phyloP scores from a whole-genome alignment of 2,888 invertebrate species.

The Eupithecia tripunctaria region DNA sequence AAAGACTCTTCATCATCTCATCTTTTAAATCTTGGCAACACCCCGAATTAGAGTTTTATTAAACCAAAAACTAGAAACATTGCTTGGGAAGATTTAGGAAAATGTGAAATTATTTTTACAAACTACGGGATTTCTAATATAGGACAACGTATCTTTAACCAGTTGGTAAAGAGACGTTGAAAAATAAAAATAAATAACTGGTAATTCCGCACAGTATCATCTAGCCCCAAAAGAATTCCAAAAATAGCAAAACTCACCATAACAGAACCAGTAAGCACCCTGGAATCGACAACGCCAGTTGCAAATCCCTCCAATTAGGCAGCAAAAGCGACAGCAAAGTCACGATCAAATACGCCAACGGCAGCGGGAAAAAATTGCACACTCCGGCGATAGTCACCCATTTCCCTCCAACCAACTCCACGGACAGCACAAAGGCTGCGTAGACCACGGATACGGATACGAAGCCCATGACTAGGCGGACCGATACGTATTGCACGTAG shows the following conservation, averaged over 20 bases:
- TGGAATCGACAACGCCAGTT: slow-evolving; percentile 89
- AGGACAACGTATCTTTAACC: no score
- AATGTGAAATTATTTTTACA: not conserved
- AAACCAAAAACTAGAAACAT: not conserved
- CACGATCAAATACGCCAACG: slow-evolving; percentile 89
- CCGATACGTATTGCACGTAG: slow-evolving; percentile 87
- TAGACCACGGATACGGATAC: slow-evolving; percentile 93
- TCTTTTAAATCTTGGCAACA: not conserved
- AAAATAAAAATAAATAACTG: no score
- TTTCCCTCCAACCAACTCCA: slow-evolving; percentile 91
- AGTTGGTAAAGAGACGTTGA: no score
- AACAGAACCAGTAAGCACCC: slow-evolving; percentile 87
- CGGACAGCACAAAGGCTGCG: slow-evolving; percentile 91
- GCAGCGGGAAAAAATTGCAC: slow-evolving; percentile 91
- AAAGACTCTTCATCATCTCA: not conserved
- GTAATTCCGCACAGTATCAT: no score
- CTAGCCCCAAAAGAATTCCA: not conserved
- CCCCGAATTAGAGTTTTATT: not conserved
- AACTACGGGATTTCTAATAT: not conserved
- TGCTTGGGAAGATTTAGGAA: not conserved
- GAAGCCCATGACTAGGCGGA: slow-evolving; percentile 89
- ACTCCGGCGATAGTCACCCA: slow-evolving; percentile 93
- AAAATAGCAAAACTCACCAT: slow-evolving; percentile 80
- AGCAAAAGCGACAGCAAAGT: slow-evolving; percentile 88
- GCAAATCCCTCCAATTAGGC: slow-evolving; percentile 89